Percentiles rank a stretch among this genome's conserved stretches.
phyloP scores from a whole-genome alignment of 2,888 invertebrate genomes.

The Drosophila nigricruria region DNA sequence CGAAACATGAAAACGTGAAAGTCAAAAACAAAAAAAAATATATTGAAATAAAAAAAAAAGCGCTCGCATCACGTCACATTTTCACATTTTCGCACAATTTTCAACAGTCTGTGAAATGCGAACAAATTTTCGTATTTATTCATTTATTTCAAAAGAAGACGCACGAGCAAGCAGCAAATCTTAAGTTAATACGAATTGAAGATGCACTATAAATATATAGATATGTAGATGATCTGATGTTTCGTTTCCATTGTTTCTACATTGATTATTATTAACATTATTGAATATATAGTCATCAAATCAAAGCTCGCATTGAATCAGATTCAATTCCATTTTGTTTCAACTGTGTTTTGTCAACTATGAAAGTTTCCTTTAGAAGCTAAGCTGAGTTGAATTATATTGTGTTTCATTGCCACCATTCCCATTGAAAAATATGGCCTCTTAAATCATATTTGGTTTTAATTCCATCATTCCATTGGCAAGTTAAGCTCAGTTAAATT shows the following conservation, averaged over 20 bases:
- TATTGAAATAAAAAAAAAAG: not conserved
- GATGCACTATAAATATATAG: conserved; percentile 14
- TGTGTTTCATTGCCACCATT: not conserved
- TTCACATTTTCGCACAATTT: conserved; percentile 48
- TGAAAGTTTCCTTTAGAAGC: not conserved
- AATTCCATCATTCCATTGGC: not conserved
- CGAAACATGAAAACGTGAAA: conserved; percentile 49
- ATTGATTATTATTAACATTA: not conserved
- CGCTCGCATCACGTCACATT: conserved; percentile 37
- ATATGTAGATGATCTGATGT: not conserved
- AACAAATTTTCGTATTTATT: conserved; percentile 27
- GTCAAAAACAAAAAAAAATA: conserved; percentile 9
- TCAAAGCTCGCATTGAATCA: not conserved
- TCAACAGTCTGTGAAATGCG: conserved; percentile 39
- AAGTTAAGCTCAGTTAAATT: not conserved
- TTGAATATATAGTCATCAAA: not conserved
- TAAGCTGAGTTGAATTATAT: not conserved
- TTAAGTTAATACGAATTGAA: not conserved
- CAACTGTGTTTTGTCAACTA: not conserved
- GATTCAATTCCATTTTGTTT: not conserved
- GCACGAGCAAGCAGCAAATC: conserved; percentile 16
- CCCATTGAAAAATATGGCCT: not conserved
- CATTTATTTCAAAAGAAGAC: conserved; percentile 7
- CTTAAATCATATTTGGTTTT: not conserved
- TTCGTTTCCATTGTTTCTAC: not conserved